These are phyloP conservation scores for Propithecus perrieri DNA, from an alignment of 2,797 vertebrate species.

Conservation along the genomic window DNA sequence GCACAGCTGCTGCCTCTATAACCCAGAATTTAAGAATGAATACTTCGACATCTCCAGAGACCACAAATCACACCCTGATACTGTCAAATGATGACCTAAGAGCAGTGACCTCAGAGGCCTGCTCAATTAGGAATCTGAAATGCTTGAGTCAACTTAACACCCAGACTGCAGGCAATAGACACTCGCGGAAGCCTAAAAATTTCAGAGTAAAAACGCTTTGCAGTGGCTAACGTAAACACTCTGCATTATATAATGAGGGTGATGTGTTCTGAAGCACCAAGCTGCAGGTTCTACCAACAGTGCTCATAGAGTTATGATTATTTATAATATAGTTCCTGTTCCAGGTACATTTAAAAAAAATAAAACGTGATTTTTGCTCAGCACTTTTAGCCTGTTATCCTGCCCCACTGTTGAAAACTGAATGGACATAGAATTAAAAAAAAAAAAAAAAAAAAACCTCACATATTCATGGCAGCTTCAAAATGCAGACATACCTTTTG, in stretches of 20 bases:
- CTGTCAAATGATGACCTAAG: constrained; percentile 64
- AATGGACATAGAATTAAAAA: neutral
- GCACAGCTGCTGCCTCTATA: constrained; percentile 83
- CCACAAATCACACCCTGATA: constrained; percentile 76
- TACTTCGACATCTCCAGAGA: constrained; percentile 61
- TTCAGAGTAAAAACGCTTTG: constrained; percentile 68
- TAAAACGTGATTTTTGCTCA: constrained; percentile 21
- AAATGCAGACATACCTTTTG: neutral
- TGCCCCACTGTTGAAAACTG: neutral
- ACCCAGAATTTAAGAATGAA: constrained; percentile 86
- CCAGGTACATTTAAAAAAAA: constrained; percentile 42
- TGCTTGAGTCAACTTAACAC: constrained; percentile 80
- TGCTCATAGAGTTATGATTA: neutral
- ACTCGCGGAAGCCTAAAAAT: constrained; percentile 37
- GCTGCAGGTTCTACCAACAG: neutral
- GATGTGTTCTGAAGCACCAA: neutral
- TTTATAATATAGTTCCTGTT: constrained; percentile 28
- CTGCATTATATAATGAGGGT: neutral
- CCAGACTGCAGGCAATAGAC: constrained; percentile 71
- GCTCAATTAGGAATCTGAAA: constrained; percentile 71
- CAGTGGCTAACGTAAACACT: constrained; percentile 32
- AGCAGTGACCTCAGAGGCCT: constrained; percentile 60
- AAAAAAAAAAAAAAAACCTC: neutral
- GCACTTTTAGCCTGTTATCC: neutral
- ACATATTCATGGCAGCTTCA: neutral